Conservation (phyloP, 1,140 invertebrate genomes). For the Eriocheir sinensis region DNA sequence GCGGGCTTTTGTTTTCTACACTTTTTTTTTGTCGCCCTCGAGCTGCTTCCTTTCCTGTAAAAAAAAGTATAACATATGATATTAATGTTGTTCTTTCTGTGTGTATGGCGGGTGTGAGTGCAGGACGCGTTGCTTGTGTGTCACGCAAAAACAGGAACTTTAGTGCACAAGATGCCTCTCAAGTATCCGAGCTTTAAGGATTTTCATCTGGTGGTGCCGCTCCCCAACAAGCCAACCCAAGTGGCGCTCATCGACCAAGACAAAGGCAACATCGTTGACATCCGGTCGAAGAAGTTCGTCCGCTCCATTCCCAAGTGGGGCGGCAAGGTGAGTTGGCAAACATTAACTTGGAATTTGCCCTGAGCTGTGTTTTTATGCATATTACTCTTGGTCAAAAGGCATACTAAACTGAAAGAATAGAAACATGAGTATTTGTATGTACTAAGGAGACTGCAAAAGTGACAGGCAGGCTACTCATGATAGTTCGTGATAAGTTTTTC, state of each 20-base stretch:
- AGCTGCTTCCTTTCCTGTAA: no score
- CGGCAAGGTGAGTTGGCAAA: slow-evolving; percentile 81
- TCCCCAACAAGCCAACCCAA: slow-evolving; percentile 86
- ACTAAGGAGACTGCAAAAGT: no score
- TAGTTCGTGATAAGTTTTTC: no score
- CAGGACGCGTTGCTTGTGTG: slow-evolving; percentile 93
- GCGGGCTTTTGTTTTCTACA: no score
- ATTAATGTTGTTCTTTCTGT: not conserved
- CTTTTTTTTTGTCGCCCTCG: no score
- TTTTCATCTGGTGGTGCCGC: slow-evolving; percentile 81
- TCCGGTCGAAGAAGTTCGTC: slow-evolving; percentile 83
- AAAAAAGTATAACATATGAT: not conserved
- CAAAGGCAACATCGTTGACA: slow-evolving; percentile 88
- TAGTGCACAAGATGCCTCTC: slow-evolving; percentile 89
- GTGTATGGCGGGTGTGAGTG: slow-evolving; percentile 82
- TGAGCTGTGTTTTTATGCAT: no score
- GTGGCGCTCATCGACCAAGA: slow-evolving; percentile 94
- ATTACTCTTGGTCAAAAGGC: no score
- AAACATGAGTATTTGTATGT: no score
- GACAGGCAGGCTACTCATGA: no score
- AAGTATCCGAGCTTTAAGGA: slow-evolving; percentile 84
- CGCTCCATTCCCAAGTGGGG: slow-evolving; percentile 83
- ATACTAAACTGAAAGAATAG: no score
- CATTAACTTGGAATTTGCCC: not conserved
- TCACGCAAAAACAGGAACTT: slow-evolving; percentile 90